These are phyloP conservation scores for Alloscopus bannaensis DNA, from an alignment of 2,888 invertebrate species.

Conservation along the genomic window DNA sequence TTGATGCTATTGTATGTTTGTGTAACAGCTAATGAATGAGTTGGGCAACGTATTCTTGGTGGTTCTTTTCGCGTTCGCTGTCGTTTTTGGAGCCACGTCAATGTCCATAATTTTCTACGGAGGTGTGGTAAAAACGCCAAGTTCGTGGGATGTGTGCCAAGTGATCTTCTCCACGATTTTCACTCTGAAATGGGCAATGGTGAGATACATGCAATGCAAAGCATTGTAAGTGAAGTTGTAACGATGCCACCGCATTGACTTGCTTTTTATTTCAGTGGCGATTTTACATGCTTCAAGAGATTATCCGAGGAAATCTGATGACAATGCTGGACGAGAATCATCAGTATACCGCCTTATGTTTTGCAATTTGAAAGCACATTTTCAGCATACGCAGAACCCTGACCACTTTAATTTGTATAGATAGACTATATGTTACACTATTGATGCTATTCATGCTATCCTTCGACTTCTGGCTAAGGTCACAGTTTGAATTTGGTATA, in stretches of 20 bases:
- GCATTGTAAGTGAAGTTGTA: background rate
- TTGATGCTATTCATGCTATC: too few relatives aligned
- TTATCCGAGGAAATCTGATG: constrained; percentile 16
- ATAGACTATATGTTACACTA: too few relatives aligned
- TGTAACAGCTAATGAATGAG: constrained; percentile 21
- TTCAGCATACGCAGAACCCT: too few relatives aligned
- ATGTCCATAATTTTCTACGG: background rate
- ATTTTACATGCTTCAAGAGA: constrained; percentile 31
- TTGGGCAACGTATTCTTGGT: constrained; percentile 16
- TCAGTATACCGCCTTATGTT: constrained; percentile 11
- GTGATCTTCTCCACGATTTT: background rate
- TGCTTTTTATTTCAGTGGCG: constrained; percentile 41
- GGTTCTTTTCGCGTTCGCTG: background rate
- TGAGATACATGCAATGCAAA: constrained; percentile 3
- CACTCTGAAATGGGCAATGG: constrained; percentile 35
- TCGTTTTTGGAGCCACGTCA: background rate
- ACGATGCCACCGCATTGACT: too few relatives aligned
- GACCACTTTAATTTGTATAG: too few relatives aligned
- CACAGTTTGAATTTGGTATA: too few relatives aligned
- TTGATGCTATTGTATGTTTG: background rate
- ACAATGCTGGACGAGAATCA: background rate
- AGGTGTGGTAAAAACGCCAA: background rate
- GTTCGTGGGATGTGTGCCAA: constrained; percentile 8
- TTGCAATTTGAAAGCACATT: constrained; percentile 31
- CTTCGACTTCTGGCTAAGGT: too few relatives aligned